Evolutionary conservation across 2,113 vertebrate species (phyloP).

Genomic region (Stercorarius parasiticus): DNA sequence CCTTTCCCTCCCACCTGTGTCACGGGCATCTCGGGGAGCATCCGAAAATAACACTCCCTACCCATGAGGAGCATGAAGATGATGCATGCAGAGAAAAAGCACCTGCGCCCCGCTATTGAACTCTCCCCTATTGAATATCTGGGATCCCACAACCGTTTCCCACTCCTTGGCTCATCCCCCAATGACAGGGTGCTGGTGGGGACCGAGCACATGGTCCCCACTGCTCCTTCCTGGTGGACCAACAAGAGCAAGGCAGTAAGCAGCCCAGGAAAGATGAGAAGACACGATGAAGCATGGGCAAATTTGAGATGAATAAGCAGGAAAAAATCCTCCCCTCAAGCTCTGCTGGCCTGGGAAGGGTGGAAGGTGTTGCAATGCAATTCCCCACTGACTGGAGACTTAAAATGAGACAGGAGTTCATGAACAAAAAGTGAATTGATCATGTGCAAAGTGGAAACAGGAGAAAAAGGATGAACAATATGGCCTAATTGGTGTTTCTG

Average conservation of each 20-base stretch:
- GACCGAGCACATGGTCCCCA: fast-evolving
- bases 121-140: fast-evolving
- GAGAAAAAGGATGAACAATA: neutral
- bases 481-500: neutral
- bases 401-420: neutral
- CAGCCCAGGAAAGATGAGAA: neutral
- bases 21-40: neutral
- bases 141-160: fast-evolving
- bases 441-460: neutral
- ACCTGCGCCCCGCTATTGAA: neutral
- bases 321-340: neutral
- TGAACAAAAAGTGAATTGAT: neutral
- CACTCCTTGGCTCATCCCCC: neutral
- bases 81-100: neutral
- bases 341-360: neutral
- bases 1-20: neutral
- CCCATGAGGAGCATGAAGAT: fast-evolving
- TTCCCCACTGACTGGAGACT: neutral
- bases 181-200: neutral
- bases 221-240: neutral
- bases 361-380: neutral
- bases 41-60: neutral
- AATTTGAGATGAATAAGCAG: neutral
- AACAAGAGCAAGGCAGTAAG: neutral
- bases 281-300: fast-evolving